Evolutionary conservation across 2,888 invertebrate species (phyloP), one percentile per base, ranked within the genome.

Genomic region (Drosophila anceps): DNA sequence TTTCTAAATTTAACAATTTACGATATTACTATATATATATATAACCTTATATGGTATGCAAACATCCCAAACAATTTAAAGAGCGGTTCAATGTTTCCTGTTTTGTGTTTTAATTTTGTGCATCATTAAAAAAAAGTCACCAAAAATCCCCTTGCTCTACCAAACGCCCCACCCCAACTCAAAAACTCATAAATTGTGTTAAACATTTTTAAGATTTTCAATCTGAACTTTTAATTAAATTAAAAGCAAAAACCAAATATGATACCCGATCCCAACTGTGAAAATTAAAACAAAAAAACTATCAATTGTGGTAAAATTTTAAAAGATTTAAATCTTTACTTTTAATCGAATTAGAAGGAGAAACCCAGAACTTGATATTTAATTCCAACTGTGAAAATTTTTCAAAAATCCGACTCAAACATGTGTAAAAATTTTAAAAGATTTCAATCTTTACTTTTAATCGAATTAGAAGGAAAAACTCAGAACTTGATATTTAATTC

Each of bases 61-160:
- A 77, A 85, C 77, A 79, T 84, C 86, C 84, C 84, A 76, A 81
- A 57, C 78, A 77, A 88, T 80, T 84, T 84, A 82, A 69, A 87
- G 82, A 84, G 88, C 81, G 86, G 85, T 89, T 88, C 83, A 81
- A 81, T 83, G 87, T 78, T 90, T 90, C 85, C 90, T 90, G 87
- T 76, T 72, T 81, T 89, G 63, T 73, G 66, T 86, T 84, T 89
- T 89, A 70, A 73, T 84, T 81, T 82, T 86, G 75, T 75, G 78
- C 83, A 76, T 60, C 31, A 61, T 73, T 73, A 74, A 81, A 74
- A 74, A 74, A 81, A 84, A 84, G 79, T 69, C 64, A 71, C 69
- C 72, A 69, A 61, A 33, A 50, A 50, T 20, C n/a, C 12, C 39
- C 39, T 1, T 15, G 8, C 27, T 20, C 1, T 13, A 7, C 8